Conservation (phyloP, 2,113 vertebrate genomes). For the Engystomops pustulosus region DNA sequence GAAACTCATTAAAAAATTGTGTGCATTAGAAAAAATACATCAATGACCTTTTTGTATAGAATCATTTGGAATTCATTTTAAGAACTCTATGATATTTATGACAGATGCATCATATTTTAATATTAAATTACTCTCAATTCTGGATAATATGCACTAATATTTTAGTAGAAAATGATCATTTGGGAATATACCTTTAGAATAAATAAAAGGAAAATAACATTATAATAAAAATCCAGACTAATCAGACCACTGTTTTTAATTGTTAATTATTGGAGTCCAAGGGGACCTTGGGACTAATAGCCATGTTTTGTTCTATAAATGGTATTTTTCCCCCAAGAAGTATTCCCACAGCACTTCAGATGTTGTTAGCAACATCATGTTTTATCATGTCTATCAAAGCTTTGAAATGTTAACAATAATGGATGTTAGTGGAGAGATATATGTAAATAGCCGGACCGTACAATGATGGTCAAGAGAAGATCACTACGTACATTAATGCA, state of each 20-base stretch:
- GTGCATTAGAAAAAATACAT: no score
- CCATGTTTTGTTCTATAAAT: conserved; percentile 25
- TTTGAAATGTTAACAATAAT: background rate
- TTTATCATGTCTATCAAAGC: conserved; percentile 12
- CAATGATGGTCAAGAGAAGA: background rate
- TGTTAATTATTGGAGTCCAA: conserved; percentile 11
- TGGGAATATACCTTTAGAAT: background rate
- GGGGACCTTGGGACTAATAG: conserved; percentile 19
- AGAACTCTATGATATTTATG: no score
- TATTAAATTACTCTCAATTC: no score
- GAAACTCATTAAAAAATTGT: no score
- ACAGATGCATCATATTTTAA: no score
- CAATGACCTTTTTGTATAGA: no score
- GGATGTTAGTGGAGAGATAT: background rate
- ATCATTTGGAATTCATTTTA: no score
- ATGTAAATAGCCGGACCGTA: background rate
- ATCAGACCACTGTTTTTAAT: background rate
- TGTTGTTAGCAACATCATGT: background rate
- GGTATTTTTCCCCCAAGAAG: conserved; percentile 33
- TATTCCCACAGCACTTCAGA: conserved; percentile 3
- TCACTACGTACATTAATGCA: background rate
- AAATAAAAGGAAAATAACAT: no score
- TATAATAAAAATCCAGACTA: no score
- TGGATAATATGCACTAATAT: no score
- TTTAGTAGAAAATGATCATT: background rate